Percentiles rank a stretch among this genome's conserved stretches.
phyloP scores from a whole-genome alignment of 2,113 vertebrate species.

The Leucoraja erinaceus region DNA sequence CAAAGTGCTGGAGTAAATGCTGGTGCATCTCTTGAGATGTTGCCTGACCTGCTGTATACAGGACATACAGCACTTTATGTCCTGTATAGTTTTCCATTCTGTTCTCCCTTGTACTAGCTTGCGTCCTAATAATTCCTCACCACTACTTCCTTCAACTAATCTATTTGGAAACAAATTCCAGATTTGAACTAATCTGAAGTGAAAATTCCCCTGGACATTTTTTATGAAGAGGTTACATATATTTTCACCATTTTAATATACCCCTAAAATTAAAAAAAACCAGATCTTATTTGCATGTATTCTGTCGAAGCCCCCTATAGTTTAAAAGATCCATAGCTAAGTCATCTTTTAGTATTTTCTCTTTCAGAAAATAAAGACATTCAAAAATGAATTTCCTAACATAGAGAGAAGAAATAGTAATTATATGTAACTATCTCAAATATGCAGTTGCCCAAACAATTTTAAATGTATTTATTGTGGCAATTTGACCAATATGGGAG shows the following conservation, averaged over 20 bases:
- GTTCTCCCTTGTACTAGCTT: not conserved
- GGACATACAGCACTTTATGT: too few relatives aligned
- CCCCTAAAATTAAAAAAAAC: not conserved
- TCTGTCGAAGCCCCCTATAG: not conserved
- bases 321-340: not conserved
- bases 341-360: not conserved
- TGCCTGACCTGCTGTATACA: too few relatives aligned
- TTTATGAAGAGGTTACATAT: not conserved
- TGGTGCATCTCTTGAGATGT: too few relatives aligned
- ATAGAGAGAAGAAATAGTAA: too few relatives aligned
- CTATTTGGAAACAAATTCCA: not conserved
- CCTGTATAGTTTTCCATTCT: not conserved
- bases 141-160: not conserved
- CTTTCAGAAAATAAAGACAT: not conserved
- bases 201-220: not conserved
- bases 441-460: not conserved
- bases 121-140: not conserved
- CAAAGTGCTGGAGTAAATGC: too few relatives aligned
- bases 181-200: not conserved
- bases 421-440: not conserved
- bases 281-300: not conserved
- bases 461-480: not conserved
- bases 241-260: not conserved
- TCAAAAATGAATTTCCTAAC: too few relatives aligned
- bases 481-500: not conserved